A percentile compares a stretch with the other conserved stretches of the same genome.
These are phyloP conservation scores for Monoplex corrugatus DNA, from an alignment of 2,888 invertebrate genomes.

Conservation along the genomic window DNA sequence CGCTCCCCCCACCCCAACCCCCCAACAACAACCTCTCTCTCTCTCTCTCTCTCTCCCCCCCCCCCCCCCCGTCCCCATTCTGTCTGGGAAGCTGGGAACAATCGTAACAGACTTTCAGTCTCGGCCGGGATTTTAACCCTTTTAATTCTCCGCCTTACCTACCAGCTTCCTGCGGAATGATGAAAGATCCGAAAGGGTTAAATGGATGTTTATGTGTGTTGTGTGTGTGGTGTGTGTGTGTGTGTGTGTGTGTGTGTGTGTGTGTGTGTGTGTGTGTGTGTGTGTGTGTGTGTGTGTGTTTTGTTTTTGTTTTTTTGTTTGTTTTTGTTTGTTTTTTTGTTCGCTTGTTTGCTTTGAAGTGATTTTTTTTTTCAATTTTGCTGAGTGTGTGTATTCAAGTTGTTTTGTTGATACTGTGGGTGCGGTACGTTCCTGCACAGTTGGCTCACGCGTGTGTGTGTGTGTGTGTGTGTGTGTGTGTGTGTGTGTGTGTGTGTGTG, in stretches of 20 bases:
- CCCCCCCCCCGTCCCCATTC: not conserved
- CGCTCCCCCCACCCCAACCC: constrained; percentile 29
- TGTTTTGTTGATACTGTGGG: too few species aligned
- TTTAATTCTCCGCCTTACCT: not conserved
- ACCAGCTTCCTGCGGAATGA: not conserved
- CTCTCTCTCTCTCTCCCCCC: constrained; percentile 39
- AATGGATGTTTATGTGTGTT: too few species aligned
- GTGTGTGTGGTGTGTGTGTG: too few species aligned
- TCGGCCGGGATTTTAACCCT: not conserved
- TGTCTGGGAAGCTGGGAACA: not conserved
- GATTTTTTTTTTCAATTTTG: too few species aligned
- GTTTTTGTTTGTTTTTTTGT: too few species aligned
- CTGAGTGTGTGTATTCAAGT: too few species aligned
- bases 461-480: not conserved
- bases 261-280: too few species aligned
- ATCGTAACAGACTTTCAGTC: not conserved
- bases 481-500: not conserved
- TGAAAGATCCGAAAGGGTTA: not conserved
- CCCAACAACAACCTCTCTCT: constrained; percentile 37
- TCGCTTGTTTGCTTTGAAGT: too few species aligned
- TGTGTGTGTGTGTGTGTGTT: too few species aligned
- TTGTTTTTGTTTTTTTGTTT: too few species aligned
- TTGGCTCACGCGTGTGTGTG: not conserved
- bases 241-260: too few species aligned
- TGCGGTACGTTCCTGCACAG: too few species aligned